phyloP scores from a whole-genome alignment of 2,888 invertebrate genomes.

The Cosmopolites sordidus region DNA sequence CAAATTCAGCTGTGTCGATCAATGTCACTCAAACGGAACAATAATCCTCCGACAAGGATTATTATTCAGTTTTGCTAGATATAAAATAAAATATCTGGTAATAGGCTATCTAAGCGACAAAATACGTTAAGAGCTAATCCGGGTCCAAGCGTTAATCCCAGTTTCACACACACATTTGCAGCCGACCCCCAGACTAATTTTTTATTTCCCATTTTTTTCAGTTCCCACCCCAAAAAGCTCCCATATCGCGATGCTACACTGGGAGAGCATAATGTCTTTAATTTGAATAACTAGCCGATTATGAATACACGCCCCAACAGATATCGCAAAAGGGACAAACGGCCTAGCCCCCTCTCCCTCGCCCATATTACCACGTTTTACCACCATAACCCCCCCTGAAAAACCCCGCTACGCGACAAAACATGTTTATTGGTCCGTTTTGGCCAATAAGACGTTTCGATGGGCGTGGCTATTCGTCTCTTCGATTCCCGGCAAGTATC shows the following conservation, averaged over 20 bases:
- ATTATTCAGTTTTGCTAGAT: background rate
- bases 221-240: too few relatives aligned
- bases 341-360: conserved; percentile 2
- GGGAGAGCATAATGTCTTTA: conserved; percentile 25
- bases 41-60: background rate
- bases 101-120: conserved; percentile 8
- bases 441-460: conserved; percentile 29
- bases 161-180: conserved; percentile 19
- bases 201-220: background rate
- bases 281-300: conserved; percentile 33
- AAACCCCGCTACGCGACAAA: conserved; percentile 21
- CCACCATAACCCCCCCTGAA: conserved; percentile 37
- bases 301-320: conserved; percentile 29
- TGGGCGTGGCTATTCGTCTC: conserved; percentile 29
- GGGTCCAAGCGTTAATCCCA: conserved; percentile 12
- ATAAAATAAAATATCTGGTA: conserved; percentile 10
- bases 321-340: conserved; percentile 18
- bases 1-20: too few relatives aligned
- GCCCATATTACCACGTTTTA: conserved; percentile 42
- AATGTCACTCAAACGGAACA: too few relatives aligned
- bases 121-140: conserved; percentile 23
- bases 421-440: conserved; percentile 32
- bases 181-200: background rate
- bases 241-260: conserved; percentile 7
- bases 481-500: conserved; percentile 15